These are phyloP conservation scores for Peucedramus taeniatus DNA, from an alignment of 2,113 vertebrate genomes.

Conservation along the genomic window DNA sequence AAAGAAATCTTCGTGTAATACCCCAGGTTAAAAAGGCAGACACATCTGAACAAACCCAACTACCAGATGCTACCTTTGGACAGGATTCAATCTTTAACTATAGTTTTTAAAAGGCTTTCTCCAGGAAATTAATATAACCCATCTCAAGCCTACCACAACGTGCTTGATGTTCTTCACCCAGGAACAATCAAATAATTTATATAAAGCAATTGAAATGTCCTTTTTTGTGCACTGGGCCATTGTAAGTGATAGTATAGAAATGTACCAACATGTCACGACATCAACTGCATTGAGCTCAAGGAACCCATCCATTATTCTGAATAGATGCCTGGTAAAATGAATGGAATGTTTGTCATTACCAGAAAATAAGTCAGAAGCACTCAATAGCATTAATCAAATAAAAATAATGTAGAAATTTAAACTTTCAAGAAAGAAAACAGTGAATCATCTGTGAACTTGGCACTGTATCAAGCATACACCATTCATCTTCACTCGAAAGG, in stretches of 20 bases:
- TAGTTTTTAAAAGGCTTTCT: not conserved
- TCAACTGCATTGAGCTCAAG: not conserved
- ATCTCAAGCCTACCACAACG: not conserved
- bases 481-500: not conserved
- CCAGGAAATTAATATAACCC: not conserved
- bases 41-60: not conserved
- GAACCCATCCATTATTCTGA: conserved; percentile 2
- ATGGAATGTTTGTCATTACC: not conserved
- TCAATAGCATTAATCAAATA: conserved; percentile 26
- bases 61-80: not conserved
- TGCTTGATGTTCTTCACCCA: not conserved
- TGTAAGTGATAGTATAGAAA: not conserved
- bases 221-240: not conserved
- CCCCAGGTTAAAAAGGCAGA: not conserved
- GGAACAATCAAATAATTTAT: not conserved
- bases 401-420: conserved; percentile 23
- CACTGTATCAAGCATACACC: not conserved
- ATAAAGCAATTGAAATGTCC: not conserved
- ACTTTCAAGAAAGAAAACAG: not conserved
- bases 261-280: not conserved
- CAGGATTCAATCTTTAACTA: not conserved
- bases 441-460: conserved; percentile 34
- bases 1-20: not conserved
- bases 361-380: conserved; percentile 2
- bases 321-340: not conserved